Conservation (phyloP, 2,888 invertebrate species). For the Ennomos erosarius region DNA sequence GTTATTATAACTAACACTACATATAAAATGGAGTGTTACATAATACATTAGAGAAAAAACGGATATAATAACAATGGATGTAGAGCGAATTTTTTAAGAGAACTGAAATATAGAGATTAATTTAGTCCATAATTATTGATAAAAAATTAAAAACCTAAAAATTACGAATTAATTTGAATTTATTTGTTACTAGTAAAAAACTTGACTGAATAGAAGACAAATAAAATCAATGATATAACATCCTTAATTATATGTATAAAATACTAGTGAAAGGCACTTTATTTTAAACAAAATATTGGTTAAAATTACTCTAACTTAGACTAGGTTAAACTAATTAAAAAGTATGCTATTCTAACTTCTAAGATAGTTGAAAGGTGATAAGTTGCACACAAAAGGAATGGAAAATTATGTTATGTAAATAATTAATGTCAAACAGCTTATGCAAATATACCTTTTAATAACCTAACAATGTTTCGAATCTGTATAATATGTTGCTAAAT, state of each 20-base stretch:
- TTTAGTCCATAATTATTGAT: no score
- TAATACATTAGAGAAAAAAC: neutral
- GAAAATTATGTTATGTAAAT: constrained; percentile 10
- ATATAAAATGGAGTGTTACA: constrained; percentile 14
- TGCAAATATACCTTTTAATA: constrained; percentile 4
- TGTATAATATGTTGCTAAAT: constrained; percentile 8
- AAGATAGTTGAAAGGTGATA: constrained; percentile 20
- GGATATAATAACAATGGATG: neutral
- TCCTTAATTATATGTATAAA: constrained; percentile 24
- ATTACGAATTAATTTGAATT: neutral
- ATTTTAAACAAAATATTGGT: constrained; percentile 43
- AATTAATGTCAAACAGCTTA: constrained; percentile 4
- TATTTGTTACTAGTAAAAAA: neutral
- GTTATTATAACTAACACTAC: constrained; percentile 2
- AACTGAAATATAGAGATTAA: no score
- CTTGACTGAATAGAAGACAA: neutral
- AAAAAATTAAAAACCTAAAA: no score
- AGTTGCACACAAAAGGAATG: constrained; percentile 31
- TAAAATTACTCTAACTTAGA: constrained; percentile 31
- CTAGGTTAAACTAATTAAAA: constrained; percentile 25
- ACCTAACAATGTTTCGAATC: constrained; percentile 21
- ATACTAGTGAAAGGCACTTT: constrained; percentile 61
- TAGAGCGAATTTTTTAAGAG: neutral
- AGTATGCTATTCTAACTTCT: constrained; percentile 7
- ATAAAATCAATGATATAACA: constrained; percentile 1